Evolutionary conservation across 2,888 invertebrate genomes (phyloP).

Genomic region (Ametastegia equiseti): DNA sequence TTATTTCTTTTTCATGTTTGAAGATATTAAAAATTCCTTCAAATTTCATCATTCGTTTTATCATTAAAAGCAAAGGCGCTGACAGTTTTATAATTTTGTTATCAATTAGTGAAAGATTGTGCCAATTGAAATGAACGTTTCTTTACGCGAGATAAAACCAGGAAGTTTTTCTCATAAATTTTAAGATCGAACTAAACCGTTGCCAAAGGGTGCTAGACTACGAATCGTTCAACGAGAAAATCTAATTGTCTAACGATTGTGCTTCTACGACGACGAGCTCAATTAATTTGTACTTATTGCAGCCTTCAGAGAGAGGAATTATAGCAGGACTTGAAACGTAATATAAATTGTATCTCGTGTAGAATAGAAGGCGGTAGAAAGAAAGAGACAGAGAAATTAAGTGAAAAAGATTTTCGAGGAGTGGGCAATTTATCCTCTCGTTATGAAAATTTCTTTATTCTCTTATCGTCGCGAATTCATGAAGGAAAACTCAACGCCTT

Average conservation of each 20-base stretch:
- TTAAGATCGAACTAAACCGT: neutral
- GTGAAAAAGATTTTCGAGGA: neutral
- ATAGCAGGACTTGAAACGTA: neutral
- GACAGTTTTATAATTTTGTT: too few species aligned
- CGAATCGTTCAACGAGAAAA: conserved; percentile 14
- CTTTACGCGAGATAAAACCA: neutral
- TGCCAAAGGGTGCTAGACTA: neutral
- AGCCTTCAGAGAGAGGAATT: neutral
- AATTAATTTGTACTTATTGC: conserved; percentile 35
- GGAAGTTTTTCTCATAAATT: neutral
- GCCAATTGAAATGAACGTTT: neutral
- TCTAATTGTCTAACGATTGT: conserved; percentile 30
- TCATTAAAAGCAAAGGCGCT: too few species aligned
- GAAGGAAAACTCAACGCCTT: neutral
- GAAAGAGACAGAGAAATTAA: neutral
- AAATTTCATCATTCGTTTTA: too few species aligned
- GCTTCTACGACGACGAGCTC: conserved; percentile 18
- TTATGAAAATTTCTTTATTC: conserved; percentile 7
- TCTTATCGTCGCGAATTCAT: neutral
- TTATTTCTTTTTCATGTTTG: too few species aligned
- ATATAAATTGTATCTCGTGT: conserved; percentile 19
- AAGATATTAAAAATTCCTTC: too few species aligned
- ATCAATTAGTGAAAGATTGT: neutral
- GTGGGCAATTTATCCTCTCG: neutral
- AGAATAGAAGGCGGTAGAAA: neutral